These are phyloP conservation scores for Zenarchopterus dispar DNA, from an alignment of 2,797 vertebrate genomes.

Conservation along the genomic window DNA sequence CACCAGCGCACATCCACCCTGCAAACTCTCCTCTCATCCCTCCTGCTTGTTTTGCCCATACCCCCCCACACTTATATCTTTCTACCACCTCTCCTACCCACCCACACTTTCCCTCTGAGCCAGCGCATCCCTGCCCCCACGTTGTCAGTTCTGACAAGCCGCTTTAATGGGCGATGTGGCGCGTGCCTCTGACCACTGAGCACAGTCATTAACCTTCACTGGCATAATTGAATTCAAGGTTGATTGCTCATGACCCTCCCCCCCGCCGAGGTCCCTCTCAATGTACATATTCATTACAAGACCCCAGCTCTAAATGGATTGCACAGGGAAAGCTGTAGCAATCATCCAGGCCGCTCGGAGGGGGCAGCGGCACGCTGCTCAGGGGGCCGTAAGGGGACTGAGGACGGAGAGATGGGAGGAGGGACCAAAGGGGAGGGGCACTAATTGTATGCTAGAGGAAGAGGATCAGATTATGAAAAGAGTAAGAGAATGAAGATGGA, in stretches of 20 bases:
- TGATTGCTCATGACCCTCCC: slow-evolving; percentile 99
- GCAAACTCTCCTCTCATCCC: slow-evolving; percentile 40
- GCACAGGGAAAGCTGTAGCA: slow-evolving; percentile 96
- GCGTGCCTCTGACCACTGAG: slow-evolving; percentile 95
- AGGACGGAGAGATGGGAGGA: slow-evolving; percentile 50
- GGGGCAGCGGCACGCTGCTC: slow-evolving; percentile 62
- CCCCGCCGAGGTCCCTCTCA: slow-evolving; percentile 87
- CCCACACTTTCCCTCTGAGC: slow-evolving; percentile 77
- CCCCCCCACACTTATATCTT: slow-evolving; percentile 24
- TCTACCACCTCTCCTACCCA: slow-evolving; percentile 48
- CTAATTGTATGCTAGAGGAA: slow-evolving; percentile 98
- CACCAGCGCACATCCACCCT: slow-evolving; percentile 14
- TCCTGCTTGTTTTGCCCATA: slow-evolving; percentile 51
- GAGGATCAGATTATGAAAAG: slow-evolving; percentile 99
- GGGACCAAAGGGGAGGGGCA: slow-evolving; percentile 85
- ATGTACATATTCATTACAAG: slow-evolving; percentile 99
- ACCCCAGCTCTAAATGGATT: slow-evolving; percentile 92
- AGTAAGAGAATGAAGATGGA: slow-evolving; percentile 99
- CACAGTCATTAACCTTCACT: slow-evolving; percentile 99
- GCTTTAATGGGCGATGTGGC: slow-evolving; percentile 92
- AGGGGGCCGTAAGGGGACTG: slow-evolving; percentile 60
- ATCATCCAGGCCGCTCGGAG: slow-evolving; percentile 83
- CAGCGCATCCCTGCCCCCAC: slow-evolving; percentile 83
- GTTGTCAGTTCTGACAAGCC: slow-evolving; percentile 93
- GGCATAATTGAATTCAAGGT: slow-evolving; percentile 99